phyloP scores from a whole-genome alignment of 1,140 invertebrate genomes.

The Drosophila lacertosa region DNA sequence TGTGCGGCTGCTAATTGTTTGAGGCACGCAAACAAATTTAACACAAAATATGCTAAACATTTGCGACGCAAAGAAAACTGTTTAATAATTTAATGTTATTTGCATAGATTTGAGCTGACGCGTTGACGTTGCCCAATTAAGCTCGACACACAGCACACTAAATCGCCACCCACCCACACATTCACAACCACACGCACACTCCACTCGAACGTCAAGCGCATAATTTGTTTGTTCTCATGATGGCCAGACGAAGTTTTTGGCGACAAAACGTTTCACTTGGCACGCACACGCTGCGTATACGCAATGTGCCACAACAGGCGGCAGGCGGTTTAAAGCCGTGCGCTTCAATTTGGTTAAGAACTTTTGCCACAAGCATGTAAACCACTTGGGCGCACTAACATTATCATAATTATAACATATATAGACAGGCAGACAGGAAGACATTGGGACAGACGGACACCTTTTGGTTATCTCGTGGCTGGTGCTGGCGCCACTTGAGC shows the following conservation, averaged over 20 bases:
- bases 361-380: conserved; percentile 51
- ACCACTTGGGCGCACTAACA: conserved; percentile 79
- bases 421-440: conserved; percentile 10
- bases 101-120: conserved; percentile 71
- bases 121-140: conserved; percentile 71
- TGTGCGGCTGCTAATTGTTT: conserved; percentile 68
- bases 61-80: conserved; percentile 55
- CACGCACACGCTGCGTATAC: conserved; percentile 56
- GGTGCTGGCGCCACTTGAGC: conserved; percentile 59
- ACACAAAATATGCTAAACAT: conserved; percentile 78
- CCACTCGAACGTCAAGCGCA: conserved; percentile 29
- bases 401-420: conserved; percentile 76
- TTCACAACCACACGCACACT: background rate
- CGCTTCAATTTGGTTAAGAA: conserved; percentile 30
- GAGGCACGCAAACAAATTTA: conserved; percentile 78
- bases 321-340: conserved; percentile 11
- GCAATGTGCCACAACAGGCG: conserved; percentile 36
- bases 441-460: conserved; percentile 24
- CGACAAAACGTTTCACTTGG: conserved; percentile 54
- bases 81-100: conserved; percentile 80
- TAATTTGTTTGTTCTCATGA: conserved; percentile 54
- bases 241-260: conserved; percentile 38
- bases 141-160: conserved; percentile 61
- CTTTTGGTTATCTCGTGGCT: conserved; percentile 40
- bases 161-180: conserved; percentile 7